Conservation (phyloP, 2,113 vertebrate species). For the Nothoprocta perdicaria region DNA sequence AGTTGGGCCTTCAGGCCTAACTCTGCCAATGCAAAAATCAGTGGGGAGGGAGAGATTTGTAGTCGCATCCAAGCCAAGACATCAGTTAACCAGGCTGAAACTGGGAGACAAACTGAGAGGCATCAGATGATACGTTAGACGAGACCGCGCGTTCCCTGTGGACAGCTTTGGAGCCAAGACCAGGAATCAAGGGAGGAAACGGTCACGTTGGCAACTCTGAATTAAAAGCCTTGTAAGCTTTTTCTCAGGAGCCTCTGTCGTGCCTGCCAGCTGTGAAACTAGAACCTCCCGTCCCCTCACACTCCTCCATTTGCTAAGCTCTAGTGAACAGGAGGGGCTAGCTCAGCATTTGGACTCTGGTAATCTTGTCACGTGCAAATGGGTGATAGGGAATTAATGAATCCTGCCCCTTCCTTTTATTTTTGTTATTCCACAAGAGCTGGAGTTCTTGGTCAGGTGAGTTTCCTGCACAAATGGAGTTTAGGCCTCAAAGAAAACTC, state of each 20-base stretch:
- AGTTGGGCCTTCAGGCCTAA: not conserved
- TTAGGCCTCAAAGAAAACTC: constrained; percentile 46
- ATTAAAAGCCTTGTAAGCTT: constrained; percentile 39
- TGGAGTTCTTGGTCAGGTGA: constrained; percentile 2
- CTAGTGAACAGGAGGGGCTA: not conserved
- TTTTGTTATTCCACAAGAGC: constrained; percentile 40
- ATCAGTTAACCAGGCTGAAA: not conserved
- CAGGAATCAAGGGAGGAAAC: constrained; percentile 20
- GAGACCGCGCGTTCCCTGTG: constrained; percentile 28
- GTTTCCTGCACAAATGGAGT: constrained; percentile 39
- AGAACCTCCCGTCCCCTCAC: not conserved
- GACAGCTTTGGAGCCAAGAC: constrained; percentile 18
- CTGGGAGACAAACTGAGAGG: constrained; percentile 34
- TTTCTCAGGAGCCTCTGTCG: constrained; percentile 4
- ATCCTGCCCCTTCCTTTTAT: constrained; percentile 3
- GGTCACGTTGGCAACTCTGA: not conserved
- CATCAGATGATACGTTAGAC: constrained; percentile 33
- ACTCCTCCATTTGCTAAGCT: not conserved
- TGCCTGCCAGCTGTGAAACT: constrained; percentile 53
- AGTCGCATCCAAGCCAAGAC: accelerated
- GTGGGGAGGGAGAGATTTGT: not conserved
- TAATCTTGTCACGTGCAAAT: not conserved
- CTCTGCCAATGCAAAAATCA: not conserved
- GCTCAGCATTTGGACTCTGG: not conserved
- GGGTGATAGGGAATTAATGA: constrained; percentile 27